Evolutionary conservation across 1,140 invertebrate species (phyloP).

Genomic region (Onthophagus taurus): DNA sequence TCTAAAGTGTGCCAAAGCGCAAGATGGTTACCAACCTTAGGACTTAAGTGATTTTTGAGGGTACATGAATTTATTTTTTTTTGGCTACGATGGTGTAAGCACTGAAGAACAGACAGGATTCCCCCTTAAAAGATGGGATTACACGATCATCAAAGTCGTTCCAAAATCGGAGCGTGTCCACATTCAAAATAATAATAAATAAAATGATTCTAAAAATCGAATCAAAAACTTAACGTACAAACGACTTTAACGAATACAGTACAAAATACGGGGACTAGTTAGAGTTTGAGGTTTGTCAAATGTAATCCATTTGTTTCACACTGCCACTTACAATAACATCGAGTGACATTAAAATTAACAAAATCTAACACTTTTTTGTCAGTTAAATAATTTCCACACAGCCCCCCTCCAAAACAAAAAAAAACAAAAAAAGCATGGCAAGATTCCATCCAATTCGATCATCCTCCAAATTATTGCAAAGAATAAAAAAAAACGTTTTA

Average conservation of each 20-base stretch:
- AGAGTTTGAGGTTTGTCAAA: no score
- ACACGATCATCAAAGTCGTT: conserved; percentile 21
- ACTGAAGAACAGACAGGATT: conserved; percentile 24
- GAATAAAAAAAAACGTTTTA: no score
- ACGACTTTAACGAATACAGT: conserved; percentile 18
- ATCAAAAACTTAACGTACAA: conserved; percentile 21
- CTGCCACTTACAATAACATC: conserved; percentile 21
- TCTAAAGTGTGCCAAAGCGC: conserved; percentile 40
- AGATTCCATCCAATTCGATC: conserved; percentile 16
- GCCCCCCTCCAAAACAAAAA: conserved; percentile 22
- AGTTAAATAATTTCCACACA: conserved; percentile 10
- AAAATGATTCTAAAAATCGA: conserved; percentile 20
- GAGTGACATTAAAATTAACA: conserved; percentile 15
- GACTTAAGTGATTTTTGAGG: conserved; percentile 32
- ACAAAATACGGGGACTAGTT: no score
- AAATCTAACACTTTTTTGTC: conserved; percentile 21
- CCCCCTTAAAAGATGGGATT: neutral
- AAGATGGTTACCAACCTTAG: conserved; percentile 35
- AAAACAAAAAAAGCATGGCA: conserved; percentile 11
- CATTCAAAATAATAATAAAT: conserved; percentile 21
- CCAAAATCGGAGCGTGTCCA: conserved; percentile 20
- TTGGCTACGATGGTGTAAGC: conserved; percentile 21
- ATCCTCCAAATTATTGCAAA: no score
- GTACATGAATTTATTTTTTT: conserved; percentile 36
- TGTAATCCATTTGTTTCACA: conserved; percentile 40